phyloP scores from a whole-genome alignment of 2,888 invertebrate species.

The Thera obeliscata region DNA sequence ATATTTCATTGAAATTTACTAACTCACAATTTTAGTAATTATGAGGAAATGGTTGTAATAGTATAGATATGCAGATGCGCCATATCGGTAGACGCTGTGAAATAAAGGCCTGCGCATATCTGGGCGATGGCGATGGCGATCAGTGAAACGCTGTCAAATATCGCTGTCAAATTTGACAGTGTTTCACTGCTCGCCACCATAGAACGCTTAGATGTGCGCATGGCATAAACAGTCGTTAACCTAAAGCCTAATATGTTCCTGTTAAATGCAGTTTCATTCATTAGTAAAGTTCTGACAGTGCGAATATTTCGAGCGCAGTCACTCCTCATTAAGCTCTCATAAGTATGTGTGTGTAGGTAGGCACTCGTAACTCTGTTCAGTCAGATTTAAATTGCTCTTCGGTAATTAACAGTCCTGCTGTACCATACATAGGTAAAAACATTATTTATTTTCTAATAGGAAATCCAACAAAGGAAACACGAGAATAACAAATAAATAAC shows the following conservation, averaged over 20 bases:
- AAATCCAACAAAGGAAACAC: too few species aligned
- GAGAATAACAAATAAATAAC: too few species aligned
- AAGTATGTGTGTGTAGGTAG: not conserved
- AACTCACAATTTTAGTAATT: too few species aligned
- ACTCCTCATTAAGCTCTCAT: constrained; percentile 27
- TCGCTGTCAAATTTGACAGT: too few species aligned
- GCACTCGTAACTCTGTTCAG: constrained; percentile 12
- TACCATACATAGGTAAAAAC: not conserved
- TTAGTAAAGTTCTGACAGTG: constrained; percentile 30
- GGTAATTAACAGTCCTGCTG: not conserved
- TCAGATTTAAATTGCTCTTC: constrained; percentile 8
- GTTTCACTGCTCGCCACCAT: too few species aligned
- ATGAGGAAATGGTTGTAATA: too few species aligned
- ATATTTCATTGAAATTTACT: not conserved
- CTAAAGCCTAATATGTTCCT: constrained; percentile 11
- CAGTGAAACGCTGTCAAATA: too few species aligned
- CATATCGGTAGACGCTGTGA: not conserved
- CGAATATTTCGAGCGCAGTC: constrained; percentile 28
- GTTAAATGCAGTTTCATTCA: constrained; percentile 27
- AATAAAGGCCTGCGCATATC: too few species aligned
- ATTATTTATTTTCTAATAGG: too few species aligned
- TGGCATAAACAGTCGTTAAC: not conserved
- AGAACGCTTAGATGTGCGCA: too few species aligned
- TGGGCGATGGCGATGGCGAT: too few species aligned
- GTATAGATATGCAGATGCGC: too few species aligned